Evolutionary conservation across 1,140 invertebrate species (phyloP), one percentile per base, ranked within the genome.

Genomic region (fruit fly (Drosophila melanogaster)): DNA sequence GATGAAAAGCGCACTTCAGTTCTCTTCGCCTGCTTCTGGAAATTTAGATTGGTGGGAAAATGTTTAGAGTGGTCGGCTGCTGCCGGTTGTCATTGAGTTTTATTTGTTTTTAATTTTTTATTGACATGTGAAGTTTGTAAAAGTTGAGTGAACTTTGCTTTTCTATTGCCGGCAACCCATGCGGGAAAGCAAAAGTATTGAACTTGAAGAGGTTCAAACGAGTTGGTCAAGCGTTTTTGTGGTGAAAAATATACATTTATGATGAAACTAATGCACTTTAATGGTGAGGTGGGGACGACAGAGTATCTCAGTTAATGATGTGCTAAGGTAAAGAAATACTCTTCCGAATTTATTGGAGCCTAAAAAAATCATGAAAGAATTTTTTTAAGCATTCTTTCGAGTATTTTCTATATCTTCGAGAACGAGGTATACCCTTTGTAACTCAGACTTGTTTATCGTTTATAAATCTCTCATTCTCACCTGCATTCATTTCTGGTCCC

Each of bases 81-180:
- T 43, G 43, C 14, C 50, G 41, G 43, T 73, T 79, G 75, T 86
- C 83, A 87, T 79, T 79, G 83, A 76, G 79, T 87, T 87, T 87
- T 86, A 86, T 87, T 86, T 86, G 83, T 87, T 87, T 86, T 86
- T 86, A 86, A 86, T 87, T 87, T 87, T 86, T 86, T 86, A 86
- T 86, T 86, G 83, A 87, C 83, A 86, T 86, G 83, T 86, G 83
- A 86, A 86, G 83, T 86, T 87, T 46, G 84, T 87, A 83, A 73
- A 87, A 86, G 83, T 86, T 86, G 81, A 86, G 69, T 86, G 83
- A 86, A 86, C 83, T 87, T 56, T 76, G 56, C 8, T 69, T 85
- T 83, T 66, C 70, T 49, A 64, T 62, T 71, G 74, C 64, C 62
- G 46, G 19, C 59, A 33, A 30, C 8, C 19, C 38, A 70, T 61